phyloP scores from a whole-genome alignment of 2,797 vertebrate genomes.

The Sebastiscus tertius region DNA sequence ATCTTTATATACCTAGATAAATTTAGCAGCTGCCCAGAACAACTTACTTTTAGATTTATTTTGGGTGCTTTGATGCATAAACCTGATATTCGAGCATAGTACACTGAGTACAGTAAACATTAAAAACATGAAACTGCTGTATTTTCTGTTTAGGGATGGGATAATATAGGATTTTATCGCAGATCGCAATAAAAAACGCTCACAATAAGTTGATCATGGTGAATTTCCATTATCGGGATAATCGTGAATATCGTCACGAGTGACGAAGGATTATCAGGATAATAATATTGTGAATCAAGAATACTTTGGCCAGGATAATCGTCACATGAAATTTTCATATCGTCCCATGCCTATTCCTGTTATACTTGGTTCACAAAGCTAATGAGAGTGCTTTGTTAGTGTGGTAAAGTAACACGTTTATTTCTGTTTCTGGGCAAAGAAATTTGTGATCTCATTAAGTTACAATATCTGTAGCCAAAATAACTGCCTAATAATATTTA shows the following conservation, averaged over 20 bases:
- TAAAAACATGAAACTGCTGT: not conserved
- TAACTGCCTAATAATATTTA: not conserved
- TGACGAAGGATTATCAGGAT: no score
- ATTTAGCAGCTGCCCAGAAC: not conserved
- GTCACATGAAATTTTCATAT: no score
- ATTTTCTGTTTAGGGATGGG: not conserved
- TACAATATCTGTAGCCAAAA: not conserved
- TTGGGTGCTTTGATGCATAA: not conserved
- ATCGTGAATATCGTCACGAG: no score
- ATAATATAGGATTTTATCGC: no score
- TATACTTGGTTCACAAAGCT: not conserved
- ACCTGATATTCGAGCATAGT: not conserved
- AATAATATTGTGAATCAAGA: no score
- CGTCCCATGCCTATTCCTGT: rapidly evolving
- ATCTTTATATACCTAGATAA: not conserved
- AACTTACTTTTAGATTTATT: not conserved
- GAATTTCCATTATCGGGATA: no score
- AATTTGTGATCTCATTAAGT: not conserved
- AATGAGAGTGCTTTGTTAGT: not conserved
- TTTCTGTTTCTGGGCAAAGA: not conserved
- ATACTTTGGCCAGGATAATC: no score
- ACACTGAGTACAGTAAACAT: not conserved
- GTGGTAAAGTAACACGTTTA: not conserved
- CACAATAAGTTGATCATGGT: no score
- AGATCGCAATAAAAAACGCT: no score